Base-by-base conservation (phyloP, 2,888 invertebrate genomes). In the Mimachlamys varia region DNA sequence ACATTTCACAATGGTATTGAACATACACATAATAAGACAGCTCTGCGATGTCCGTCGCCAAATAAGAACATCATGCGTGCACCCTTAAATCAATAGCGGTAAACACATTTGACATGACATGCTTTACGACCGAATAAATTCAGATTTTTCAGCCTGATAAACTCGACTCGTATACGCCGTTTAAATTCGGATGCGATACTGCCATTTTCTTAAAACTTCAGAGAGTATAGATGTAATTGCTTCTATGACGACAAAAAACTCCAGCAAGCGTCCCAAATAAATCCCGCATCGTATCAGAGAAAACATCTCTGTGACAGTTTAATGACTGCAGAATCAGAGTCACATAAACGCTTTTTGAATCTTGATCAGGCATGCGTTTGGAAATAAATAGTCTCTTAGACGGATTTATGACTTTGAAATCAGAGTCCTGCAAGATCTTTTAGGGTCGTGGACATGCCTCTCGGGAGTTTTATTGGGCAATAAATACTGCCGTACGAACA, bases 281-380 rank as follows among this genome's bases (percentile, higher is more conserved):
- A 76, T 33, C 27, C 27, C 76, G 2, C 33, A 27, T 2, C 15
- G 76, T 76, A 76, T 76, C 76, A 13, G 33, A 76, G 33, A 27
- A 76, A 76, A 33, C 76, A 76, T 76, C 76, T 27, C 76, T 76
- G 76, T 76, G 76, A 76, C 76, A 76, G 76, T 33, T 76, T 76
- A 76, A 76, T 76, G 76, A 33, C 76, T 15, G 10, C 22, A 76
- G 76, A 33, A 76, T 76, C 76, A 33, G 17, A 76, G 76, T 76
- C 76, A 33, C 76, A 76, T 76, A 33, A 76, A 76, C 33, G 33
- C 27, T 76, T 76, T 76, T 76, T 76, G 76, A 76, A 76, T 76
- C 76, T 76, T 76, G 76, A 76, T 76, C 76, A 76, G 27, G 76
- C 76, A 76, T 76, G 76, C 76, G 76, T 27, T 76, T 76, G 76